Conservation (phyloP, 2,797 vertebrate species). For the Choloepus didactylus region DNA sequence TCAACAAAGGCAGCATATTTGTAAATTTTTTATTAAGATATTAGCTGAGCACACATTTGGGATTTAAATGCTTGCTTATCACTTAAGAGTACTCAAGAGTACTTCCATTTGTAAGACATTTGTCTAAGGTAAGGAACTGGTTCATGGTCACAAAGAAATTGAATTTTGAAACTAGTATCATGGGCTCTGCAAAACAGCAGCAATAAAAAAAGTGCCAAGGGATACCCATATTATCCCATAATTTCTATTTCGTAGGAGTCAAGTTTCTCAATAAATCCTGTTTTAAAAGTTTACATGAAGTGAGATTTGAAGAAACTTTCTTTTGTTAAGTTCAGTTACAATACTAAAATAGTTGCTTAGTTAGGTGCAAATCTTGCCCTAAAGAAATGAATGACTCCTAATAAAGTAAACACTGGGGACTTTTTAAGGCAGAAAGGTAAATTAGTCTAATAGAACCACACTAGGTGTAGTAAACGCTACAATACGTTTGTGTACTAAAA, state of each 20-base stretch:
- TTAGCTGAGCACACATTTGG: not conserved
- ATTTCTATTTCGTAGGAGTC: constrained; percentile 9
- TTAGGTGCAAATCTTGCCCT: constrained; percentile 75
- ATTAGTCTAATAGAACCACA: constrained; percentile 69
- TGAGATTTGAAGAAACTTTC: not conserved
- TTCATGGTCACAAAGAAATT: not conserved
- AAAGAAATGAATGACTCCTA: constrained; percentile 72
- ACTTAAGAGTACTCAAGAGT: not conserved
- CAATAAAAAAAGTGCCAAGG: not conserved
- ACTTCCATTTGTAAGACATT: not conserved
- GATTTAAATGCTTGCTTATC: not conserved
- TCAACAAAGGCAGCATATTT: not conserved
- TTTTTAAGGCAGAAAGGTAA: constrained; percentile 75
- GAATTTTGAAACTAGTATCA: constrained; percentile 40
- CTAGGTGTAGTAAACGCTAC: not conserved
- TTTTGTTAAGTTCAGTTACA: constrained; percentile 64
- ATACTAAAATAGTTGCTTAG: constrained; percentile 75
- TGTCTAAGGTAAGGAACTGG: not conserved
- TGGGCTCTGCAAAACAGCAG: not conserved
- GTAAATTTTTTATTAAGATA: constrained; percentile 46
- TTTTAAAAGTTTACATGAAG: constrained; percentile 50
- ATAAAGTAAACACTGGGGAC: constrained; percentile 58
- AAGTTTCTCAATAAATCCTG: constrained; percentile 33
- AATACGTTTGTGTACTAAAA: not conserved
- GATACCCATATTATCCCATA: not conserved